Evolutionary conservation across 2,797 vertebrate species (phyloP).

Genomic region (Rhincodon typus): DNA sequence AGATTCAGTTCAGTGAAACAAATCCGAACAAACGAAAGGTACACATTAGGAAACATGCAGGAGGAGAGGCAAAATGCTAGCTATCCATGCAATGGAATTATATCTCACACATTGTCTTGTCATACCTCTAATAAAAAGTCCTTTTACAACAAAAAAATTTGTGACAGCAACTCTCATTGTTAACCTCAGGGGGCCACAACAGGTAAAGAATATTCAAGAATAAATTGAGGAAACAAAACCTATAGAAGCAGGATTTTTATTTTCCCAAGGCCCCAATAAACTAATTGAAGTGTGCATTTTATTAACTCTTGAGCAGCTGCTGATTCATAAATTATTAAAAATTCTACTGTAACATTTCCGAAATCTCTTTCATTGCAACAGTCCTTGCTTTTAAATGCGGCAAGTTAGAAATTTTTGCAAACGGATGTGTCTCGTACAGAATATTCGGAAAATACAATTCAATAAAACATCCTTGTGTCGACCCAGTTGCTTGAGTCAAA

Average conservation of each 20-base stretch:
- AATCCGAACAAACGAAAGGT: background rate
- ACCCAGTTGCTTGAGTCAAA: background rate
- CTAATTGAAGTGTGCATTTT: slow-evolving; percentile 19
- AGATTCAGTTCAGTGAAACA: slow-evolving; percentile 17
- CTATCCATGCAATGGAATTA: background rate
- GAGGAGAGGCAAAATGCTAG: background rate
- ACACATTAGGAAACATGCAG: slow-evolving; percentile 18
- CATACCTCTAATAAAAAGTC: slow-evolving; percentile 8
- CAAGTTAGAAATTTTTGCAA: slow-evolving; percentile 4
- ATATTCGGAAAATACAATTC: background rate
- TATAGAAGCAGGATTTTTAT: slow-evolving; percentile 14
- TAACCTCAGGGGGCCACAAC: slow-evolving; percentile 22
- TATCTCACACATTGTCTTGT: background rate
- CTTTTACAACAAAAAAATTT: background rate
- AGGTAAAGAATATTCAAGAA: slow-evolving; percentile 27
- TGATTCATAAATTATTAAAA: slow-evolving; percentile 8
- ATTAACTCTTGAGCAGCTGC: slow-evolving; percentile 24
- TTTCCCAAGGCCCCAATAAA: slow-evolving; percentile 1
- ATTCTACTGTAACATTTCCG: slow-evolving; percentile 24
- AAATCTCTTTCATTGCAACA: background rate
- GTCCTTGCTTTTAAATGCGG: background rate
- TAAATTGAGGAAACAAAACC: slow-evolving; percentile 26
- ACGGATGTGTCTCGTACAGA: background rate
- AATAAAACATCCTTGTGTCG: background rate
- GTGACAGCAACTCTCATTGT: slow-evolving; percentile 16